Evolutionary conservation across 2,113 vertebrate species (phyloP).

Genomic region (Nematolebias whitei): DNA sequence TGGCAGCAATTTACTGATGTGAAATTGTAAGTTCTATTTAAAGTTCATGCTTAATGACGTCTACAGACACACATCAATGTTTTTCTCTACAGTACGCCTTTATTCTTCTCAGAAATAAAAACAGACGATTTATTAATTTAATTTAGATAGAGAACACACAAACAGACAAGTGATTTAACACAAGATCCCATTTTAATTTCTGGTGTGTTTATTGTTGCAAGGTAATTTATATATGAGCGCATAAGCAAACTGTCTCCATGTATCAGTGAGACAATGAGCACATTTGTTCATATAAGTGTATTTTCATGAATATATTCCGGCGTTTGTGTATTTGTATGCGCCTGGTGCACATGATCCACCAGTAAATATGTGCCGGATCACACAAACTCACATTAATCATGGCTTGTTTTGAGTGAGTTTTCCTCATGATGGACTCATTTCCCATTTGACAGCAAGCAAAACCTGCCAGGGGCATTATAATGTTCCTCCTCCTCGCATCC

Average conservation of each 20-base stretch:
- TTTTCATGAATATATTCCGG: conserved; percentile 30
- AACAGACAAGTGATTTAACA: background rate
- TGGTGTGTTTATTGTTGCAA: background rate
- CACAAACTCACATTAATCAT: conserved; percentile 54
- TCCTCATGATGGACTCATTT: conserved; percentile 51
- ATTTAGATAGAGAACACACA: background rate
- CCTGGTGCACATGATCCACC: conserved; percentile 24
- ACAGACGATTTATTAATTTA: too few relatives aligned
- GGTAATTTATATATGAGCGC: background rate
- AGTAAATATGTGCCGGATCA: conserved; percentile 19
- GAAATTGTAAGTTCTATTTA: conserved; percentile 13
- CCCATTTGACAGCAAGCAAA: conserved; percentile 35
- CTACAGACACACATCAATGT: background rate
- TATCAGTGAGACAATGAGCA: conserved; percentile 13
- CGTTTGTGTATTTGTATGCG: conserved; percentile 21
- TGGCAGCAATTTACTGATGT: conserved; percentile 10
- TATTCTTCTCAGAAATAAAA: background rate
- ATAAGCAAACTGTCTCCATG: background rate
- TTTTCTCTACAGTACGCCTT: background rate
- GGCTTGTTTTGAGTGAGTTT: conserved; percentile 42
- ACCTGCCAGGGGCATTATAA: conserved; percentile 55
- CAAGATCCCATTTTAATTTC: background rate
- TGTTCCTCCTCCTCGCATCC: conserved; percentile 43
- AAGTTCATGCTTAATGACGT: conserved; percentile 7
- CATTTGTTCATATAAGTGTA: conserved; percentile 13